Conservation (phyloP, 2,113 vertebrate genomes). For the Bettongia penicillata region DNA sequence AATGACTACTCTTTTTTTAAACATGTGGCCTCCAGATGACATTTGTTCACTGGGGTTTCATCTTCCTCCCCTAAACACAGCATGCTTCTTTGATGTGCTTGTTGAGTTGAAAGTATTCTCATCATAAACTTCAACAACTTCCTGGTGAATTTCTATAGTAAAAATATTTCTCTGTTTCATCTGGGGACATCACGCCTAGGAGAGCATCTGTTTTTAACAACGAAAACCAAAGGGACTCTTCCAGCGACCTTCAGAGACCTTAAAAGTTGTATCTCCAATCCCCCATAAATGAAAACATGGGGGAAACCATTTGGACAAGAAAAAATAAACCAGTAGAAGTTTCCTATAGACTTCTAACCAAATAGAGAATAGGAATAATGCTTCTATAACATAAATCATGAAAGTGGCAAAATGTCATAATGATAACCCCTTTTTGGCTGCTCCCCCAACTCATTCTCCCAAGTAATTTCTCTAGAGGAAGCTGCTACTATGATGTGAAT, state of each 20-base stretch:
- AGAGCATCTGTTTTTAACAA: constrained; percentile 4
- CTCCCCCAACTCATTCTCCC: not conserved
- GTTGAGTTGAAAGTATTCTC: not conserved
- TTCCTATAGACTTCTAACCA: not conserved
- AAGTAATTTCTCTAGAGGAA: not conserved
- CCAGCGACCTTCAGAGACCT: not conserved
- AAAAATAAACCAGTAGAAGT: not conserved
- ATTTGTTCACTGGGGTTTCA: constrained; percentile 1
- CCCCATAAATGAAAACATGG: not conserved
- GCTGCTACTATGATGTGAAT: not conserved
- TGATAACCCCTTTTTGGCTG: not conserved
- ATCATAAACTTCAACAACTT: not conserved
- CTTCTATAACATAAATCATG: not conserved
- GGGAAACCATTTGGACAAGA: not conserved
- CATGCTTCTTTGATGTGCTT: not conserved
- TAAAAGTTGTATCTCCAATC: not conserved
- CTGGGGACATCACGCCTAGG: not conserved
- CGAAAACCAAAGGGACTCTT: not conserved
- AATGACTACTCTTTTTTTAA: not conserved
- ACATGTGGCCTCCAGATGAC: not conserved
- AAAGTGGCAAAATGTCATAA: not conserved
- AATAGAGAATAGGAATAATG: not conserved
- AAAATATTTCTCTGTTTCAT: constrained; percentile 2
- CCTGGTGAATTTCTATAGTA: not conserved
- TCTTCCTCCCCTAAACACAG: constrained; percentile 12